Percentiles rank a stretch among this genome's conserved stretches.
These are phyloP conservation scores for Drosophila kanekoi DNA, from an alignment of 2,888 invertebrate species.

Conservation along the genomic window DNA sequence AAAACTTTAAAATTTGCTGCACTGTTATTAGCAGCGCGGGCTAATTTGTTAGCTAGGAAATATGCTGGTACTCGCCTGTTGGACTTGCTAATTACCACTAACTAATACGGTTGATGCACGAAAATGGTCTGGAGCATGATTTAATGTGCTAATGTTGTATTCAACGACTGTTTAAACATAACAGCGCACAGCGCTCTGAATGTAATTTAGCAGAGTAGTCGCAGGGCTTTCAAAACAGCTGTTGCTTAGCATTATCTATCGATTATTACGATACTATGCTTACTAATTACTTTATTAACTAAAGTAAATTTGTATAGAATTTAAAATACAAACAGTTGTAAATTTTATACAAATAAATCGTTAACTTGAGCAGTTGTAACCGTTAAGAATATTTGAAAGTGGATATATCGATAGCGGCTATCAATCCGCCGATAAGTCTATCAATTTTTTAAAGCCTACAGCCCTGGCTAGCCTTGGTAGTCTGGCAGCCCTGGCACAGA, in stretches of 20 bases:
- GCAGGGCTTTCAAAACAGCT: neutral
- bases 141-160: no score
- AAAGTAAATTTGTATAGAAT: neutral
- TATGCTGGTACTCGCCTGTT: neutral
- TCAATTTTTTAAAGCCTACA: neutral
- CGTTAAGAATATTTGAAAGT: neutral
- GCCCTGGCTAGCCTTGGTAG: constrained; percentile 46
- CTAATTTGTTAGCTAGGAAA: neutral
- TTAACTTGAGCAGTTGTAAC: no score
- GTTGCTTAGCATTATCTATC: neutral
- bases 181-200: no score
- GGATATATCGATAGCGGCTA: neutral
- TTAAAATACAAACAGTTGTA: neutral
- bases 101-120: no score
- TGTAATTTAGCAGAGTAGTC: neutral
- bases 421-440: neutral
- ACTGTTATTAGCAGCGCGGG: neutral
- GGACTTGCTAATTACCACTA: no score
- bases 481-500: constrained; percentile 47
- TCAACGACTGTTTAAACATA: no score
- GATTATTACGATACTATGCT: neutral
- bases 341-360: neutral
- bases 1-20: constrained; percentile 1
- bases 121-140: no score
- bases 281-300: neutral